These are phyloP conservation scores for Streptopelia turtur DNA, from an alignment of 2,797 vertebrate genomes.

Conservation along the genomic window DNA sequence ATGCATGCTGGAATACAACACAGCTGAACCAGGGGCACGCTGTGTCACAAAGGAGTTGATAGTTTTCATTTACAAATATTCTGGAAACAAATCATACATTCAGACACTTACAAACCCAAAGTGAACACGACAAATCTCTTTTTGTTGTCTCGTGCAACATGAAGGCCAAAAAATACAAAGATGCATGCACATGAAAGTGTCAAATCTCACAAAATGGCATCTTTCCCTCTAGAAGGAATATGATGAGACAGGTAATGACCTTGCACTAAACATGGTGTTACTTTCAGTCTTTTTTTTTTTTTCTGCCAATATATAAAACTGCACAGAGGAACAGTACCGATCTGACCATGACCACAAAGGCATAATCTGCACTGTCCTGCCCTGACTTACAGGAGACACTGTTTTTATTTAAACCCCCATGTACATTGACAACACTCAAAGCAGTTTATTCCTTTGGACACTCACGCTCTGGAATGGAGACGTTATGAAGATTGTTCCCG, in stretches of 20 bases:
- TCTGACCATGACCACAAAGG: neutral
- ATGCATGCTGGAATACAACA: neutral
- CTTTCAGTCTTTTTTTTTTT: neutral
- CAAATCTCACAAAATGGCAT: neutral
- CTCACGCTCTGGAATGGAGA: slow-evolving; percentile 95
- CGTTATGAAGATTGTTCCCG: slow-evolving; percentile 95
- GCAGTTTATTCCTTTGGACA: slow-evolving; percentile 31
- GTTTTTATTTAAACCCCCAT: neutral
- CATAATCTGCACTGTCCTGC: neutral
- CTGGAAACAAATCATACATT: neutral
- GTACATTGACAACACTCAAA: neutral
- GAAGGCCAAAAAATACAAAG: neutral
- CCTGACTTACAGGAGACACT: neutral
- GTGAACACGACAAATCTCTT: neutral
- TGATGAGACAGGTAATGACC: neutral
- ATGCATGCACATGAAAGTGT: neutral
- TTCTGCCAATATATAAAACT: neutral
- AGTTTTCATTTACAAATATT: neutral
- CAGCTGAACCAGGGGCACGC: neutral
- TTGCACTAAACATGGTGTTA: neutral
- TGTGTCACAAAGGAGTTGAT: neutral
- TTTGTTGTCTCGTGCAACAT: neutral
- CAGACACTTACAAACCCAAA: neutral
- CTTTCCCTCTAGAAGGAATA: neutral
- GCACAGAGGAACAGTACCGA: neutral